Base-by-base conservation (phyloP, 2,797 vertebrate genomes). In the Anguilla pacifica region DNA sequence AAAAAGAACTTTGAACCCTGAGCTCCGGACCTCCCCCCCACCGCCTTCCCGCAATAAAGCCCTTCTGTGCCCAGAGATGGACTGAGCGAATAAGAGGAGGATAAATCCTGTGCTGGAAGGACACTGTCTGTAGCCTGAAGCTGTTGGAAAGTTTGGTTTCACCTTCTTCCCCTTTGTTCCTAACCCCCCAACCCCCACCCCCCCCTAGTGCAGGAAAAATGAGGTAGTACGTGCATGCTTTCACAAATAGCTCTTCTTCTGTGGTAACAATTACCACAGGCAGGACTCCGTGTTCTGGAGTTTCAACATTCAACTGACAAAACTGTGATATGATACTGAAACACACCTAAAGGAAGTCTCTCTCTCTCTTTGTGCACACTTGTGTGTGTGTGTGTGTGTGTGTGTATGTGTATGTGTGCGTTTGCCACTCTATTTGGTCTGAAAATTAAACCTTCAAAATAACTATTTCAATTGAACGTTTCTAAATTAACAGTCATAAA, bases 101-200 rank as follows among this genome's bases (percentile, higher is more conserved):
- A 94, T 93, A 91, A 90, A 89, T 91, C 92, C 93, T 93, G 91
- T 83, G 86, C 93, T 91, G 92, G 93, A 94, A 94, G 91, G 90
- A 95, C 95, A 95, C 93, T 94, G 92, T 92, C 93, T 93, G 94
- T 95, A 95, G 96, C 95, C 95, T 84, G 90, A 91, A 94, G 95
- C 94, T 87, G 94, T 92, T 92, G 93, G 95, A 94, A 93, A 94
- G 91, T 94, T 95, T 95, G 64, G 91, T 93, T 93, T 96, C 93
- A 94, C 93, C 94, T 95, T 94, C 93, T 94, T 95, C 94, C 93
- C 93, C 93, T 96, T 96, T 95, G 95, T 96, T 96, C 95, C 39
- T 35, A 35, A 39, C 1, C 39, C 39, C 39, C 39, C 39, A 35
- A 35, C 35, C 35, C 35, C 35, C 35, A 1, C 1, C 35, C 35